A percentile compares a stretch with the other conserved stretches of the same genome.
Conservation (phyloP, 2,888 invertebrate species). For the Nipponacmea schrenckii region DNA sequence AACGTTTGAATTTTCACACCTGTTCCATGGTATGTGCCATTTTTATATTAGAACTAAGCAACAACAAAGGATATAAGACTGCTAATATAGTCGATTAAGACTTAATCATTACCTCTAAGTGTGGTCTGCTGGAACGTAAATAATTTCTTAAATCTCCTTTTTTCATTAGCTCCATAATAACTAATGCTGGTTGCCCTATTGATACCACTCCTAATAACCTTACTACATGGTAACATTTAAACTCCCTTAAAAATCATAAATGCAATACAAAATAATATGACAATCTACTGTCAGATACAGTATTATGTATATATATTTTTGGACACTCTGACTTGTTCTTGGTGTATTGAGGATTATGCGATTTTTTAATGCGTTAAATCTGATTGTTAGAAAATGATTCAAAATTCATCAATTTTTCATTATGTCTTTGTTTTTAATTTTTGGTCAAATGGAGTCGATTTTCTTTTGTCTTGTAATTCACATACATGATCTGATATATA, state of each 20-base stretch:
- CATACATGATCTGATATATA: too few species aligned
- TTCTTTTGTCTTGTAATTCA: too few species aligned
- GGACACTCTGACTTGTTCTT: neutral
- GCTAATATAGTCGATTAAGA: too few species aligned
- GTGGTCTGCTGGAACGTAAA: constrained; percentile 84
- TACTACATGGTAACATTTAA: constrained; percentile 91
- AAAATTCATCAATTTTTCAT: too few species aligned
- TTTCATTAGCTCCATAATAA: constrained; percentile 98
- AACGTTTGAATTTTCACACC: too few species aligned
- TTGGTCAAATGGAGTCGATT: too few species aligned
- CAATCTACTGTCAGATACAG: neutral
- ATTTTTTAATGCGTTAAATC: neutral
- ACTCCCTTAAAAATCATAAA: constrained; percentile 74
- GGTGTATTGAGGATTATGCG: neutral
- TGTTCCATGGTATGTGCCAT: too few species aligned
- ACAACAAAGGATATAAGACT: too few species aligned
- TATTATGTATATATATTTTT: too few species aligned
- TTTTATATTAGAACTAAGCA: too few species aligned
- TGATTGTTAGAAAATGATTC: too few species aligned
- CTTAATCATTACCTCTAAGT: constrained; percentile 58
- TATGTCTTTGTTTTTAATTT: too few species aligned
- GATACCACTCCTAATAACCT: constrained; percentile 93
- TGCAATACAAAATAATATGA: neutral
- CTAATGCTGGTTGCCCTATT: constrained; percentile 88
- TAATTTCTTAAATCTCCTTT: constrained; percentile 92